Evolutionary conservation across 2,797 vertebrate genomes (phyloP), one percentile per base, ranked within the genome.

Genomic region (Oceanodroma leucorhoa): DNA sequence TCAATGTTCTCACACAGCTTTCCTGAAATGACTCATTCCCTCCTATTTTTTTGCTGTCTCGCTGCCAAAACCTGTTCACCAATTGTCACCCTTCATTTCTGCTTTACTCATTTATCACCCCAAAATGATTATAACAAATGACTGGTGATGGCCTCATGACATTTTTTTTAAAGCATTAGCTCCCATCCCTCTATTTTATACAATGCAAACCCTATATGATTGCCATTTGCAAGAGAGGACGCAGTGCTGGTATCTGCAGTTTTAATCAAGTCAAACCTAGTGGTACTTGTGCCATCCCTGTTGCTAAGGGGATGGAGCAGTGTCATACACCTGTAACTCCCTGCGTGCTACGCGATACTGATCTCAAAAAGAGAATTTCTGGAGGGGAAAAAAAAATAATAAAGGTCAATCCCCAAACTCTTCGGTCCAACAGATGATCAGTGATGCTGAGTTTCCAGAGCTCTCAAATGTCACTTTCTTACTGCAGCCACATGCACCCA

Each of bases 61-160:
- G 1, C 80, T 90, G 95, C 95, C 96, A 97, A 95, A 95, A 81
- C 40, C 90, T 84, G 80, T 96, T 97, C 89, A 93, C 83, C 85
- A 72, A 38, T 91, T 96, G 92, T 95, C 94, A 92, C 73, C 81
- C 91, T 89, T 92, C 80, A 46, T 83, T 89, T 62, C 55, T 80
- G 82, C 69, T 91, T 89, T 48, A 65, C 81, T 94, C 24, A 11
- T 94, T 83, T 94, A 83, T 86, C 80, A 58, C 70, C 92, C 41
- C 50, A 67, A 89, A 94, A 85, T 66, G 75, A 67, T 93, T 87
- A 9, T 41, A 93, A 94, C 61, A 84, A 95, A 84, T 40, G 86
- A 83, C 15, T 65, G 66, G 72, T 89, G 87, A 60, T 45, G 87
- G 90, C 89, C 81, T 94, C 55, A 15, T 53, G 64, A 75, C 32